phyloP scores from a whole-genome alignment of 2,888 invertebrate genomes.

The Nomada fabriciana region DNA sequence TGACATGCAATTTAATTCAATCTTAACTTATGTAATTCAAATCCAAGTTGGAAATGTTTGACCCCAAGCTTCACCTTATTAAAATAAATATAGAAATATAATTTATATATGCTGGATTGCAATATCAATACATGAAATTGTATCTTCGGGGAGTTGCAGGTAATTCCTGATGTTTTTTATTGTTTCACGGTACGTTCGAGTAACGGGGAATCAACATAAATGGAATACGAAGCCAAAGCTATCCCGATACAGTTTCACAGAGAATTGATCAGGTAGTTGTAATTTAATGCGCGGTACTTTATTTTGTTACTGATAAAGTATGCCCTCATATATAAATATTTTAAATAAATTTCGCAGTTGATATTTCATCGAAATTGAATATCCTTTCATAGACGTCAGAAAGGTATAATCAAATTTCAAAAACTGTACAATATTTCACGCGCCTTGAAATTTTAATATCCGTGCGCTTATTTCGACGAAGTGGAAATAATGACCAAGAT shows the following conservation, averaged over 20 bases:
- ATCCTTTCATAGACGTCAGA: too few species aligned
- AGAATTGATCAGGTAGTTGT: neutral
- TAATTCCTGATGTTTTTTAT: neutral
- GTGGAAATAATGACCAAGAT: too few species aligned
- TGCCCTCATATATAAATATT: too few species aligned
- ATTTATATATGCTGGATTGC: neutral
- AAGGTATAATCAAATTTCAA: too few species aligned
- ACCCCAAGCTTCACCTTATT: neutral
- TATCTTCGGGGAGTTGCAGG: neutral
- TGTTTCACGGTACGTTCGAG: neutral
- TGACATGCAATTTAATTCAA: neutral
- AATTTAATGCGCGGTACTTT: slow-evolving; percentile 1
- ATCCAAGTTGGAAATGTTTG: neutral
- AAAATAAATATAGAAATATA: neutral
- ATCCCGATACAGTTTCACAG: neutral
- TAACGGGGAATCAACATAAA: slow-evolving; percentile 6
- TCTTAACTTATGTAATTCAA: neutral
- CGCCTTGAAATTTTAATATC: too few species aligned
- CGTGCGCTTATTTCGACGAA: too few species aligned
- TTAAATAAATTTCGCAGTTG: too few species aligned
- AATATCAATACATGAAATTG: neutral
- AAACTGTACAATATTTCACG: too few species aligned
- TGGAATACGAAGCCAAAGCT: neutral
- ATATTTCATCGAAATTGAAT: too few species aligned
- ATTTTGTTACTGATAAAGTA: too few species aligned